Conservation (phyloP, 2,888 invertebrate species). For the Slavum lentiscoides region DNA sequence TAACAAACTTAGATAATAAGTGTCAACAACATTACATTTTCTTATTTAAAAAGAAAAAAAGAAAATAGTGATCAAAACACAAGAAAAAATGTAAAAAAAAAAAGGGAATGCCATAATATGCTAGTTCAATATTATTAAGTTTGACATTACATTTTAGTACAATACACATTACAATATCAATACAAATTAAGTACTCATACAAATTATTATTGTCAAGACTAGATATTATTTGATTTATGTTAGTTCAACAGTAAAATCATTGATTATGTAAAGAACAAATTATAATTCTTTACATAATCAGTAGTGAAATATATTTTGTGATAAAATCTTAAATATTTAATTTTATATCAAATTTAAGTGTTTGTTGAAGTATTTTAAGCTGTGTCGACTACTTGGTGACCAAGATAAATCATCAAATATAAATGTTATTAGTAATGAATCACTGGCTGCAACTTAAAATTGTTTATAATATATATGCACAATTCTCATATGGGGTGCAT, state of each 20-base stretch:
- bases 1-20: constrained; percentile 11
- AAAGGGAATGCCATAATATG: constrained; percentile 28
- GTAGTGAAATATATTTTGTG: background rate
- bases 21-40: constrained; percentile 25
- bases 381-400: background rate
- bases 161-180: background rate
- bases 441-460: background rate
- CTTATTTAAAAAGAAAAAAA: background rate
- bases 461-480: background rate
- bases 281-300: too few species aligned
- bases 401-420: background rate
- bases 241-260: background rate
- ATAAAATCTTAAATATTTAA: background rate
- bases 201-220: constrained; percentile 45
- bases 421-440: background rate
- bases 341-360: background rate
- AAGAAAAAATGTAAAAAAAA: constrained; percentile 10
- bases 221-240: constrained; percentile 27
- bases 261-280: too few species aligned
- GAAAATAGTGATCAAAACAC: background rate
- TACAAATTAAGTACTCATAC: constrained; percentile 25
- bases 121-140: constrained; percentile 1
- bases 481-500: background rate
- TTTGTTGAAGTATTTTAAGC: constrained; percentile 4
- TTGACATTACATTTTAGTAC: background rate